Evolutionary conservation across 2,888 invertebrate genomes (phyloP), one percentile per base, ranked within the genome.

Genomic region (Nemoura dubitans): DNA sequence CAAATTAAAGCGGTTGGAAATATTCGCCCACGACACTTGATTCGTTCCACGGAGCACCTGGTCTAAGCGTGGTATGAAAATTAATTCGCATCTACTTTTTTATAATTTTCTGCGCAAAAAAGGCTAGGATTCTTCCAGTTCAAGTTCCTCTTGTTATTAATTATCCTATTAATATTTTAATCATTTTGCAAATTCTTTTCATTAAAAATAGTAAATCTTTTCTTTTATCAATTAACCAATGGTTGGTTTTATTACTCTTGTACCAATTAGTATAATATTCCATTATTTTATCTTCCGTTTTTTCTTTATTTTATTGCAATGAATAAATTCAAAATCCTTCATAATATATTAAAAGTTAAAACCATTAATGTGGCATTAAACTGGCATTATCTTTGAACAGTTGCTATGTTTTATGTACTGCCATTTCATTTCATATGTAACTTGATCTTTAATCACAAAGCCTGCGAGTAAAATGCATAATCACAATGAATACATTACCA

Each of bases 251-350:
- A 29, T 30, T 29, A 81, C 28, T 27, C 81, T 6, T 81, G 81
- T 81, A 81, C 29, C 81, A 81, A 81, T 81, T 81, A 81, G 81
- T 81, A 30, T 81, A 81, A 28, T 59, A 21, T 59, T 21, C 59
- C 21, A 59, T 59, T 59, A 10, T 21, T 59, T 10, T 10, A 59
- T 36, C 36, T 14, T 16, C 16, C 16, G 21, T 59, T 59, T 59
- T 59, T 21, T 1, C 59, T 59, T 59, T 59, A 36, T 36, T 59
- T 59, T 59, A 59, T 59, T 59, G 59, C 59, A 59, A 59, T 59
- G 59, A 59, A 59, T 59, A 59, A 59, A 59, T 59, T 21, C 21
- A 59, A 59, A 10, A 59, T 59, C 3, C 59, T 59, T 21, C 59
- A 59, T 59, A 59, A 16, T 16, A 59, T 59, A 36, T 36, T 6